phyloP scores from a whole-genome alignment of 2,888 invertebrate genomes.

The Thumatha senex region DNA sequence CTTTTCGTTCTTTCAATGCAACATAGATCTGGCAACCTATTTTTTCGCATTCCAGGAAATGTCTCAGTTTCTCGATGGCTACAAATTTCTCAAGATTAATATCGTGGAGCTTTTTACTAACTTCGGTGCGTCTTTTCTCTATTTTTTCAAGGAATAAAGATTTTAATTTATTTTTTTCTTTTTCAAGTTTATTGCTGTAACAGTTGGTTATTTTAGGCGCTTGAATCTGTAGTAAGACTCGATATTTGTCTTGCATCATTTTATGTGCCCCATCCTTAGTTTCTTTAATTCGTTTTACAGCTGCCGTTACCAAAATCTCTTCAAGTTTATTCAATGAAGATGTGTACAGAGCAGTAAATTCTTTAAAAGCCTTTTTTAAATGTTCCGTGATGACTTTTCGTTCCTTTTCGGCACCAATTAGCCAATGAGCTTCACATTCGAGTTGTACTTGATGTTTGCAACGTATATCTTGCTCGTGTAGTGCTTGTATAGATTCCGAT shows the following conservation, averaged over 20 bases:
- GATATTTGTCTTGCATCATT: conserved; percentile 54
- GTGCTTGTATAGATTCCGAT: conserved; percentile 41
- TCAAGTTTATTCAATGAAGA: conserved; percentile 61
- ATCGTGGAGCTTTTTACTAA: conserved; percentile 53
- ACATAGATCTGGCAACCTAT: conserved; percentile 73
- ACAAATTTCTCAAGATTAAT: conserved; percentile 66
- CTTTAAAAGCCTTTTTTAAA: conserved; percentile 52
- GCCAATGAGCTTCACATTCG: conserved; percentile 41
- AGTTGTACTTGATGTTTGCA: conserved; percentile 52
- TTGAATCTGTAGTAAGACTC: conserved; percentile 53
- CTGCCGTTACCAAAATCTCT: conserved; percentile 52
- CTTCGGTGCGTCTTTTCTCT: conserved; percentile 37
- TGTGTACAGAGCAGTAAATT: conserved; percentile 55
- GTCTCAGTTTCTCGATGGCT: conserved; percentile 60
- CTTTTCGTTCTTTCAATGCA: conserved; percentile 67
- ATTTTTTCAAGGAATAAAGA: conserved; percentile 49
- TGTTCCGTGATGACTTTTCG: conserved; percentile 47
- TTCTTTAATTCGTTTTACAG: conserved; percentile 53
- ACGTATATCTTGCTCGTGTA: conserved; percentile 49
- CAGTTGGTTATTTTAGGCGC: conserved; percentile 55
- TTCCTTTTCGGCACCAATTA: conserved; percentile 39
- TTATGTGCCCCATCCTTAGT: conserved; percentile 41
- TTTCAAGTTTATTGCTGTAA: conserved; percentile 50
- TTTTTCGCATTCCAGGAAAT: conserved; percentile 62
- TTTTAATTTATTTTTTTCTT: conserved; percentile 54